phyloP scores from a whole-genome alignment of 2,113 vertebrate species.

The Baryphthengus martii region DNA sequence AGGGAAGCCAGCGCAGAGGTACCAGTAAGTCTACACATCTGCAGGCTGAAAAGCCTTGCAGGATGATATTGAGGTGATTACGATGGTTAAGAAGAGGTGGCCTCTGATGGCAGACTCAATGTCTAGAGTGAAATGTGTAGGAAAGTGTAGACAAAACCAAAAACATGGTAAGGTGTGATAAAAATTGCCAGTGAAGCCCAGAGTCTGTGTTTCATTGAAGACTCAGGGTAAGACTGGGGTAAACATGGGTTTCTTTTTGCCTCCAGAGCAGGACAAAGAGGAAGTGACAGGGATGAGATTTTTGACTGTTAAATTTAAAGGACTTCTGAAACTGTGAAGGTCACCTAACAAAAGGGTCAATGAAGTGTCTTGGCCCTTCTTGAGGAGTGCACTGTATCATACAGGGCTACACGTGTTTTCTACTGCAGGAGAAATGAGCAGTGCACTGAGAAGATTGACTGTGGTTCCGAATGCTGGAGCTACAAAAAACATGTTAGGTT shows the following conservation, averaged over 20 bases:
- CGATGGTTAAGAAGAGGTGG: neutral
- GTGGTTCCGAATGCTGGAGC: neutral
- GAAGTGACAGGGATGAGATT: neutral
- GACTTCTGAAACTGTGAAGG: neutral
- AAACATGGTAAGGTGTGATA: neutral
- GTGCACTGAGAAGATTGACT: neutral
- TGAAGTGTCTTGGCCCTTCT: neutral
- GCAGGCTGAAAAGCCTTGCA: neutral
- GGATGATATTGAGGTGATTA: neutral
- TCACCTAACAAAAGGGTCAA: neutral
- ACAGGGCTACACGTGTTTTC: neutral
- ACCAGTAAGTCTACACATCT: neutral
- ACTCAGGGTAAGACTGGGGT: neutral
- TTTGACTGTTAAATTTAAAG: neutral
- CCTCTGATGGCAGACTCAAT: neutral
- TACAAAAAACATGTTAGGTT: neutral
- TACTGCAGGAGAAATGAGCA: neutral
- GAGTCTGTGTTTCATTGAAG: neutral
- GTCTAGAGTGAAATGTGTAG: neutral
- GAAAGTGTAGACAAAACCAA: neutral
- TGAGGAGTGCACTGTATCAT: neutral
- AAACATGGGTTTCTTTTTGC: neutral
- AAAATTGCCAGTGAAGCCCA: neutral
- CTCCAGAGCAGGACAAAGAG: neutral
- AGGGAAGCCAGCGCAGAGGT: neutral